Conservation (phyloP, 2,797 vertebrate species). For the Neoniphon sammara region DNA sequence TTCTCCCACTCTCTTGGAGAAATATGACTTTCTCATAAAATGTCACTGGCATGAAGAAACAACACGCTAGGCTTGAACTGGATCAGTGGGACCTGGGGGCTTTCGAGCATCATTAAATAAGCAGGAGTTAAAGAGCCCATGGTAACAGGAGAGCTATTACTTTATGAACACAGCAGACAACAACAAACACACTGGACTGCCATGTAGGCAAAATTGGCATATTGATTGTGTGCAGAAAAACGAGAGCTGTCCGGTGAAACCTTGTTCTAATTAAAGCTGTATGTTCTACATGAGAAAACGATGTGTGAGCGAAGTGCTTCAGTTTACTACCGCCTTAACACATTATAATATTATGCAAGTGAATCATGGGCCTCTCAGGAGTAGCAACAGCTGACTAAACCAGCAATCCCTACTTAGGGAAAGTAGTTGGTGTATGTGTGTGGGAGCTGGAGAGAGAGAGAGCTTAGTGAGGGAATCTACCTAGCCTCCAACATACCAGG, state of each 20-base stretch:
- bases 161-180: no score
- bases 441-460: neutral
- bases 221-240: neutral
- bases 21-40: constrained; percentile 10
- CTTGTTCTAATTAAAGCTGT: neutral
- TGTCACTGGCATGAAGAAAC: neutral
- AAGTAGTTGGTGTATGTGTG: constrained; percentile 32
- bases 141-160: neutral
- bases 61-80: constrained; percentile 5
- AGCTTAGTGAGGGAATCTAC: constrained; percentile 39
- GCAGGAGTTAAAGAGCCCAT: neutral
- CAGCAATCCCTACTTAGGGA: constrained; percentile 13
- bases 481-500: constrained; percentile 62
- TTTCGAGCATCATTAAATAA: constrained; percentile 9
- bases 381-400: constrained; percentile 16
- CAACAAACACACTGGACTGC: constrained; percentile 2
- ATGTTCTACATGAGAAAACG: neutral
- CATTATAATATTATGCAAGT: neutral
- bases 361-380: constrained; percentile 3
- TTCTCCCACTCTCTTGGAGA: neutral
- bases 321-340: constrained; percentile 5
- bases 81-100: neutral
- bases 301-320: neutral
- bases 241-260: neutral
- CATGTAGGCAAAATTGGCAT: neutral